These are phyloP conservation scores for Procavia capensis DNA, from an alignment of 2,113 vertebrate species.

Conservation along the genomic window DNA sequence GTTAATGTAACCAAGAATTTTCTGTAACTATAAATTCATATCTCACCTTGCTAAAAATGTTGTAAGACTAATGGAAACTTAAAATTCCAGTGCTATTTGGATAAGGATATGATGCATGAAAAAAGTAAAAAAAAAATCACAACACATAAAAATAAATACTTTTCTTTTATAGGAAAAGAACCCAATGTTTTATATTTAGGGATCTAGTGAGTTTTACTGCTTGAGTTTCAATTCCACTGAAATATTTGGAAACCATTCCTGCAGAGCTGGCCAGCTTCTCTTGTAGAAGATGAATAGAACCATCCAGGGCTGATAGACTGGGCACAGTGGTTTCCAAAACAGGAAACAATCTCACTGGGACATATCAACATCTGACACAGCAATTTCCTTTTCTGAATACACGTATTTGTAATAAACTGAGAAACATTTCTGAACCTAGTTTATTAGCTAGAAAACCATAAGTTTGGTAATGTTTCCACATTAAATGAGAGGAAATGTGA, in stretches of 20 bases:
- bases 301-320: neutral
- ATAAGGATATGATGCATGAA: neutral
- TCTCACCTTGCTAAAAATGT: constrained; percentile 28
- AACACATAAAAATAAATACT: neutral
- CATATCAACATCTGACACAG: neutral
- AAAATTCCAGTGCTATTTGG: constrained; percentile 23
- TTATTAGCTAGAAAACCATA: neutral
- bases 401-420: constrained; percentile 22
- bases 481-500: neutral
- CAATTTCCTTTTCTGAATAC: constrained; percentile 51
- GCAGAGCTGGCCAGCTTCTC: neutral
- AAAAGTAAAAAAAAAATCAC: neutral
- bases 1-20: neutral
- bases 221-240: neutral
- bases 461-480: neutral
- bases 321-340: constrained; percentile 45
- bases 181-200: neutral
- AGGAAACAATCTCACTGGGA: constrained; percentile 50
- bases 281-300: neutral
- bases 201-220: neutral
- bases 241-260: constrained; percentile 3
- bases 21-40: neutral
- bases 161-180: neutral
- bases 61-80: neutral
- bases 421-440: neutral